phyloP scores from a whole-genome alignment of 92 coral and sea anemone species.

The Anthopleura xanthogrammica region DNA sequence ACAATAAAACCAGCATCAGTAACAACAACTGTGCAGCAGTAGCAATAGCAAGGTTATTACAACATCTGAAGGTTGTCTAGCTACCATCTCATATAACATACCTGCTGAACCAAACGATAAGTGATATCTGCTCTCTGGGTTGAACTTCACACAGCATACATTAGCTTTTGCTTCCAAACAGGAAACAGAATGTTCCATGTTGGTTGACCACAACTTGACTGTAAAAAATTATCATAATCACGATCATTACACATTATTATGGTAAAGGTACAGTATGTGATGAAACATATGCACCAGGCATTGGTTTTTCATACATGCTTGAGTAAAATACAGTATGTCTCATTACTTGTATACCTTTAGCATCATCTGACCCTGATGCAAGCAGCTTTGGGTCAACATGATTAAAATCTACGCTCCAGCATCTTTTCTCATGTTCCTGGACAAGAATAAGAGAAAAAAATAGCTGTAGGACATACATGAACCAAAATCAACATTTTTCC shows the following conservation, averaged over 20 bases:
- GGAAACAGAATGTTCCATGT: slow-evolving; percentile 96
- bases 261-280: no score
- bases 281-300: no score
- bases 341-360: slow-evolving; percentile 64
- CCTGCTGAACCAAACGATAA: slow-evolving; percentile 98
- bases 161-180: slow-evolving; percentile 99
- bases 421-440: slow-evolving; percentile 95
- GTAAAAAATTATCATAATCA: neutral
- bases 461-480: neutral
- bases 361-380: slow-evolving; percentile 98
- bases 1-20: no score
- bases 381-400: slow-evolving; percentile 97
- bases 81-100: slow-evolving; percentile 7
- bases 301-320: no score
- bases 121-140: slow-evolving; percentile 97
- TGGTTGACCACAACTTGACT: slow-evolving; percentile 97
- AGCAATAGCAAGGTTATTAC: no score
- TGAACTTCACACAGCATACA: slow-evolving; percentile 96
- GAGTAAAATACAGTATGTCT: no score
- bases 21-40: no score
- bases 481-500: no score
- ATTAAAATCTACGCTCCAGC: slow-evolving; percentile 98
- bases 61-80: no score
- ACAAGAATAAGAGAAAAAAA: neutral
- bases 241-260: no score